Conservation (phyloP, 2,888 invertebrate genomes). For the Cosmia pyralina region DNA sequence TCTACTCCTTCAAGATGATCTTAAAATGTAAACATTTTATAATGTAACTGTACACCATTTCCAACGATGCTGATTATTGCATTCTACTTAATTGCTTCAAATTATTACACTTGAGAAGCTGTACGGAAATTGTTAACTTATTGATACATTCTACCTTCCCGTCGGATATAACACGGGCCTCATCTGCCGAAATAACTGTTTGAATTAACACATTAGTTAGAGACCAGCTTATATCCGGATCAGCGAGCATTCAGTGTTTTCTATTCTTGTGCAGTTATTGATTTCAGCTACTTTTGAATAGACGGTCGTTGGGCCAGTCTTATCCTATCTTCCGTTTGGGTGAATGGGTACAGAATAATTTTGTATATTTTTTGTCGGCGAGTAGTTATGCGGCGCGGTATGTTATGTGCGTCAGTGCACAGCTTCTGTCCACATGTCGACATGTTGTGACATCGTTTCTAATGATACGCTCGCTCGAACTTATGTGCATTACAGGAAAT, state of each 20-base stretch:
- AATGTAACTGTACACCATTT: no score
- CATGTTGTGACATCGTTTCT: constrained; percentile 56
- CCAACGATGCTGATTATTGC: not conserved
- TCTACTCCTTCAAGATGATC: not conserved
- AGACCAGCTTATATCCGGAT: constrained; percentile 7
- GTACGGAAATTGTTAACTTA: constrained; percentile 4
- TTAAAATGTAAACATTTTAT: not conserved
- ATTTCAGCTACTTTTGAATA: constrained; percentile 39
- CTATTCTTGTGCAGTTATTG: constrained; percentile 39
- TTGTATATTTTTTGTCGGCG: constrained; percentile 48
- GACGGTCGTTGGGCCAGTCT: constrained; percentile 41
- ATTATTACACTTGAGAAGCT: not conserved
- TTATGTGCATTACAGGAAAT: constrained; percentile 41
- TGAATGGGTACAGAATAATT: constrained; percentile 26
- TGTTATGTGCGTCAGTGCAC: constrained; percentile 69
- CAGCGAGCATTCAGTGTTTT: not conserved
- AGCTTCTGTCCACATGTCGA: constrained; percentile 69
- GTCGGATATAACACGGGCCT: not conserved
- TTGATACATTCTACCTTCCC: constrained; percentile 19
- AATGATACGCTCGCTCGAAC: constrained; percentile 4
- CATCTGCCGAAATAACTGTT: constrained; percentile 10
- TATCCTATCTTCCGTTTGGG: constrained; percentile 39
- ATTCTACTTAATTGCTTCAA: constrained; percentile 1
- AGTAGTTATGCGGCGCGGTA: constrained; percentile 47
- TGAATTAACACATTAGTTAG: constrained; percentile 7